A percentile compares a stretch with the other conserved stretches of the same genome.
phyloP scores from a whole-genome alignment of 2,888 invertebrate species.

The Leptinotarsa haldemani region DNA sequence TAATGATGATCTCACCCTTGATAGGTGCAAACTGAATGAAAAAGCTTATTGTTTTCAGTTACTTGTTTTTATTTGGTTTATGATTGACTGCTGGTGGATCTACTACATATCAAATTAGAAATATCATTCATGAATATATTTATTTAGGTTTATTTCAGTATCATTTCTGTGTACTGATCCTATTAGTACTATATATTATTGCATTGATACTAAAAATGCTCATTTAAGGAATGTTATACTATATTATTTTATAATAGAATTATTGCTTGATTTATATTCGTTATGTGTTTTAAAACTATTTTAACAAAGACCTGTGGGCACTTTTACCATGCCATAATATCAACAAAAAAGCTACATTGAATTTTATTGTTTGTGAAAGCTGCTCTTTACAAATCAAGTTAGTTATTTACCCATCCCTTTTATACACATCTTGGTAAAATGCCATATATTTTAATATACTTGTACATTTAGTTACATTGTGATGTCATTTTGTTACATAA shows the following conservation, averaged over 20 bases:
- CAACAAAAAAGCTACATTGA: neutral
- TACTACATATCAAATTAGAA: neutral
- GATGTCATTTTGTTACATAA: constrained; percentile 39
- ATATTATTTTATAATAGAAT: constrained; percentile 10
- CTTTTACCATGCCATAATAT: constrained; percentile 3
- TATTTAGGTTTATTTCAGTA: no score
- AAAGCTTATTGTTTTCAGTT: neutral
- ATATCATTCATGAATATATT: neutral
- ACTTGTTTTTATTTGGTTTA: neutral
- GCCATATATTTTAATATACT: constrained; percentile 29
- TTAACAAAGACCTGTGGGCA: constrained; percentile 31
- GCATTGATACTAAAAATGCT: neutral
- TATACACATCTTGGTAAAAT: constrained; percentile 13
- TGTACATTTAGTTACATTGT: constrained; percentile 30
- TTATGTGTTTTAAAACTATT: constrained; percentile 33
- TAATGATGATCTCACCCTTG: no score
- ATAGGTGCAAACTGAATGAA: neutral
- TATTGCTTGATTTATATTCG: constrained; percentile 31
- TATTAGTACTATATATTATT: no score
- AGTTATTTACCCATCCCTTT: no score
- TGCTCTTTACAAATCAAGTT: constrained; percentile 3
- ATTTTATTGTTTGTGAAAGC: constrained; percentile 10
- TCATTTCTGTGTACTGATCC: no score
- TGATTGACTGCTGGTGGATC: constrained; percentile 1
- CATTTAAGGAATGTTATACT: constrained; percentile 22